A percentile compares a stretch with the other conserved stretches of the same genome.
These are phyloP conservation scores for Aspidiotus rigidus DNA, from an alignment of 2,888 invertebrate species.

Conservation along the genomic window DNA sequence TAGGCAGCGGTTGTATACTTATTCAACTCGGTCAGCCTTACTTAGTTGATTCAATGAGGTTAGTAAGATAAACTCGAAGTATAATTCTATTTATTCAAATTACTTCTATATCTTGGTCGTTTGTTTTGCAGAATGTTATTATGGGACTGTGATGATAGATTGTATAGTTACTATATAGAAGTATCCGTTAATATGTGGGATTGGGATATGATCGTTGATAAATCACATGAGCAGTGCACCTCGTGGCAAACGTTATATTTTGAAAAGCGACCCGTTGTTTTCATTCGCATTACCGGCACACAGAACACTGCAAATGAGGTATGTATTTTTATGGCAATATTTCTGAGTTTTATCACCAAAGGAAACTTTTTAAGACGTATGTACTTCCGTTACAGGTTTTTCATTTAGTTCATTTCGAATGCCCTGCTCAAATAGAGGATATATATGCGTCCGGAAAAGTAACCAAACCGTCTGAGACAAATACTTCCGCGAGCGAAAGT, in stretches of 20 bases:
- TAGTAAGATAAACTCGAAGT: slow-evolving; percentile 25
- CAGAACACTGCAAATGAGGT: slow-evolving; percentile 96
- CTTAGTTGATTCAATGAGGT: slow-evolving; percentile 76
- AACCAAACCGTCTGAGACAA: too few species aligned
- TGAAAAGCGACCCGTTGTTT: slow-evolving; percentile 74
- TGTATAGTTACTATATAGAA: slow-evolving; percentile 93
- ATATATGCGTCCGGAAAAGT: too few species aligned
- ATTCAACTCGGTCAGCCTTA: slow-evolving; percentile 96
- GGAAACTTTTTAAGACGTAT: neutral
- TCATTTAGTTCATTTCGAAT: slow-evolving; percentile 96
- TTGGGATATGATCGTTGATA: slow-evolving; percentile 86
- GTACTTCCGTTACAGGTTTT: slow-evolving; percentile 61
- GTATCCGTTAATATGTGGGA: slow-evolving; percentile 84
- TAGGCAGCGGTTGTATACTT: slow-evolving; percentile 86
- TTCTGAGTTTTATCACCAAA: neutral
- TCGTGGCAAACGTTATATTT: slow-evolving; percentile 93
- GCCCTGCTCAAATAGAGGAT: slow-evolving; percentile 59
- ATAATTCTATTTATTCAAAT: neutral
- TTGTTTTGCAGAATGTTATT: slow-evolving; percentile 57
- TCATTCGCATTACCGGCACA: slow-evolving; percentile 90
- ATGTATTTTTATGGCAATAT: slow-evolving; percentile 36
- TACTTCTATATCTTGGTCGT: too few species aligned
- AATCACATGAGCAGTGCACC: slow-evolving; percentile 71
- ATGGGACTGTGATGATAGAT: slow-evolving; percentile 94
- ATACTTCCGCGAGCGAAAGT: too few species aligned